Base-by-base conservation (phyloP, 2,797 vertebrate genomes). In the Lagodon rhomboides region DNA sequence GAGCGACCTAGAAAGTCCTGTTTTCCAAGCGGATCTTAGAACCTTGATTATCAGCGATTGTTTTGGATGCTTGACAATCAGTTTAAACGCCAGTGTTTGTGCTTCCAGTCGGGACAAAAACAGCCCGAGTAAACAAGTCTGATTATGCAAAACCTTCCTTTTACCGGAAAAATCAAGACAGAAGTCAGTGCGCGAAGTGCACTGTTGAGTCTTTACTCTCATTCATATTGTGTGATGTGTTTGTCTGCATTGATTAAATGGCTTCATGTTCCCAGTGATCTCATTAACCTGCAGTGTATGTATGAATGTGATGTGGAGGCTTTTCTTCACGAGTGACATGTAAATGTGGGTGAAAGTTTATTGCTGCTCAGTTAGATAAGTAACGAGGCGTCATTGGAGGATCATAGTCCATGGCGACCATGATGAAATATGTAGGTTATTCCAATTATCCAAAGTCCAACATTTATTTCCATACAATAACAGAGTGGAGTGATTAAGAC, bases 261-360 rank as follows among this genome's bases (percentile, higher is more conserved):
- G 11, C 10, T n/a, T 55, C 3, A 20, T 59, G 10, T 53, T 38
- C 50, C n/a, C 16, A 41, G 7, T 65, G 20, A 66, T 46, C 17
- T n/a, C 4, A 68, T 53, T 51, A 25, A 12, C 6, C 2, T 49
- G 22, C 20, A 43, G 30, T 43, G 3, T 5, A 44, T 63, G 60
- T 64, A 46, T 51, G 34, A 61, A 65, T 73, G 67, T 4, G 16
- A 65, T 75, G 30, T 68, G 53, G 41, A 70, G 47, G 46, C 34
- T 65, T 82, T 58, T 83, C 72, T 44, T 38, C 38, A 56, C 16
- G 18, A 46, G 59, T 66, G 65, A 79, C 55, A 72, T 49, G 38
- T 16, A 44, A 17, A 85, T 91, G 34, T 91, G 69, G 92, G 93
- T 88, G 89, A 95, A 92, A 94, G 93, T 89, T 93, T 87, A 93